Conservation (phyloP, 2,113 vertebrate genomes). For the Podiceps cristatus region DNA sequence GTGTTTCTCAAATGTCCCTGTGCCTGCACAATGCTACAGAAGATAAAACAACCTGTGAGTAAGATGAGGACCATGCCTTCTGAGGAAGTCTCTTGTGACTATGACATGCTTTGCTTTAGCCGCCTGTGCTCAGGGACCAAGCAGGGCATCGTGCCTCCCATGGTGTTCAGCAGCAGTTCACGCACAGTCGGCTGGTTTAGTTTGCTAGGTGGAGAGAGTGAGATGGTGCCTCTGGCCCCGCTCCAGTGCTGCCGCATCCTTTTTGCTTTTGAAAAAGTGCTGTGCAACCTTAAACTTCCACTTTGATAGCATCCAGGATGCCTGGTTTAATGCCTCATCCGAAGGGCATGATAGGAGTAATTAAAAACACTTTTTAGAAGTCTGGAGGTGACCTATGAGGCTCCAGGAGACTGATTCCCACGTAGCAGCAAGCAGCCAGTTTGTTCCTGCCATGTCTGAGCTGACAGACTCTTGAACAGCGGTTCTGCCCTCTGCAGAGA, state of each 20-base stretch:
- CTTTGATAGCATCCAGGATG: conserved; percentile 24
- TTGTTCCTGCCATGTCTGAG: neutral
- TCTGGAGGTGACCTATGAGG: conserved; percentile 40
- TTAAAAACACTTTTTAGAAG: conserved; percentile 33
- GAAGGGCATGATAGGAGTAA: conserved; percentile 38
- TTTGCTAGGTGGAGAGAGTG: neutral
- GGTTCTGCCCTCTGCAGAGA: neutral
- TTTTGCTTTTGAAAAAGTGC: conserved; percentile 21
- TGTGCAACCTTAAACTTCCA: neutral
- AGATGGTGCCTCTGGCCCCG: neutral
- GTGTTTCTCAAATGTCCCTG: neutral
- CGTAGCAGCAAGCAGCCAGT: neutral
- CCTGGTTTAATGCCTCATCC: conserved; percentile 9
- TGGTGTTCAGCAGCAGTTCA: neutral
- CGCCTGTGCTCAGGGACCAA: neutral
- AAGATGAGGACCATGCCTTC: neutral
- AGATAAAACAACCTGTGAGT: neutral
- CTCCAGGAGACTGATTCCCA: neutral
- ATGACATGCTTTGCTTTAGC: neutral
- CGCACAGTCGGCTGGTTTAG: neutral
- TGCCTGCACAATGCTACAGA: neutral
- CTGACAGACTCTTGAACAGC: neutral
- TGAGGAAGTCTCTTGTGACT: neutral
- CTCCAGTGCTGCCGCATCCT: neutral
- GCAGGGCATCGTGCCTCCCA: neutral